phyloP scores from a whole-genome alignment of 2,113 vertebrate species.

The Pantherophis guttatus region DNA sequence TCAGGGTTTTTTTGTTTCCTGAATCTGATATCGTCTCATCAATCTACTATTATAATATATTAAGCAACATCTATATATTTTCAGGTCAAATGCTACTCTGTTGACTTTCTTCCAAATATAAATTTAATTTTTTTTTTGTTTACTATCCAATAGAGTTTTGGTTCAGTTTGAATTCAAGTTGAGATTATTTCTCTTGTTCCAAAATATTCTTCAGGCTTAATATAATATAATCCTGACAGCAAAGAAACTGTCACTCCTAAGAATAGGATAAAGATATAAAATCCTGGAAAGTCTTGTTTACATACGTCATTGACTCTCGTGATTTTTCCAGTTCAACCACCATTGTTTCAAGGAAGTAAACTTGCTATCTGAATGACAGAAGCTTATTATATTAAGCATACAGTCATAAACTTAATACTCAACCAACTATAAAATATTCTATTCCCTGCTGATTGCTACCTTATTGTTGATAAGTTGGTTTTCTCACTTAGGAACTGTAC shows the following conservation, averaged over 20 bases:
- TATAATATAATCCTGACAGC: background rate
- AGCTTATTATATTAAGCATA: background rate
- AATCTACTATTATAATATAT: background rate
- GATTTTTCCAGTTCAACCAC: background rate
- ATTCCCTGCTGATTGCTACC: background rate
- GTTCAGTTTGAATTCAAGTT: background rate
- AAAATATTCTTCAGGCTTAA: background rate
- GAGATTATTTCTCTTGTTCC: background rate
- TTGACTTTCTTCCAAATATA: background rate
- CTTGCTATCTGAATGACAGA: background rate
- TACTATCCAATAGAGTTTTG: background rate
- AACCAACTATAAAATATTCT: background rate
- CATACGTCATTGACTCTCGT: background rate
- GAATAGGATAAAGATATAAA: background rate
- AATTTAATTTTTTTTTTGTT: background rate
- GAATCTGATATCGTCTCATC: background rate
- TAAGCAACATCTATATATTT: background rate
- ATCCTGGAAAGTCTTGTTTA: background rate
- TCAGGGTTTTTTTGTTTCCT: background rate
- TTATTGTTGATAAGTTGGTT: background rate
- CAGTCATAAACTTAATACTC: background rate
- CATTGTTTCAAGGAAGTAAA: background rate
- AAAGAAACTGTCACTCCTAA: background rate
- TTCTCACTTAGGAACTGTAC: background rate
- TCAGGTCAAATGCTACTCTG: background rate